Conservation (phyloP, 2,113 vertebrate species). For the Tupaia tana region DNA sequence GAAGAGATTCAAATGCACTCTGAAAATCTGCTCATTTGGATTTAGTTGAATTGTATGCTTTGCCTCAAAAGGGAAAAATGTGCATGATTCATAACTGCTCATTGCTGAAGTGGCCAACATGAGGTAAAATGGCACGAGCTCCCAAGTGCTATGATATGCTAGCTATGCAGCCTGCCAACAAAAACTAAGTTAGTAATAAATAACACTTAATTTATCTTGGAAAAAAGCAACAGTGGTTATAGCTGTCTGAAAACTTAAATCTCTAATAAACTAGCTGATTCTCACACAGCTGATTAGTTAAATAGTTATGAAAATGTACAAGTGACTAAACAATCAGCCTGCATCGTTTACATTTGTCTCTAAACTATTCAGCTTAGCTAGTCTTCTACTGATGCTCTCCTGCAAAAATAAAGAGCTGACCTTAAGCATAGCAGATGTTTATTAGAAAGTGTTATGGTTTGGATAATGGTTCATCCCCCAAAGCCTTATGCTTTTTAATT, state of each 20-base stretch:
- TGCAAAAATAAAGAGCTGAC: background rate
- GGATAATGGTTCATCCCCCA: too few species aligned
- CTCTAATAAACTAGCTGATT: background rate
- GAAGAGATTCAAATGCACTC: conserved; percentile 56
- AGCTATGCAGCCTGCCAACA: background rate
- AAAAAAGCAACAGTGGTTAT: background rate
- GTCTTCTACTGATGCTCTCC: background rate
- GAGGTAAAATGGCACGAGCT: background rate
- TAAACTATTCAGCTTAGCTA: background rate
- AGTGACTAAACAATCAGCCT: background rate
- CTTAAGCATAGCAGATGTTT: background rate
- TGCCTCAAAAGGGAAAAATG: conserved; percentile 17
- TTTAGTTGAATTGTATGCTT: background rate
- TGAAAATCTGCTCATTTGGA: conserved; percentile 61
- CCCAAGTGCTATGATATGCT: background rate
- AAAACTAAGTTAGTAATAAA: background rate
- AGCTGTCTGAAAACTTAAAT: background rate
- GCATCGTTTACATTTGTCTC: conserved; percentile 34
- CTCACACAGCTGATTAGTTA: background rate
- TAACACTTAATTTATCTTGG: background rate
- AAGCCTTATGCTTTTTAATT: too few species aligned
- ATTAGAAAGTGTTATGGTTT: too few species aligned
- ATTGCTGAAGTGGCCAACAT: background rate
- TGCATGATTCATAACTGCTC: background rate
- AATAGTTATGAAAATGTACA: background rate